Conservation (phyloP, 2,888 invertebrate species). For the Cataglyphis albicans region DNA sequence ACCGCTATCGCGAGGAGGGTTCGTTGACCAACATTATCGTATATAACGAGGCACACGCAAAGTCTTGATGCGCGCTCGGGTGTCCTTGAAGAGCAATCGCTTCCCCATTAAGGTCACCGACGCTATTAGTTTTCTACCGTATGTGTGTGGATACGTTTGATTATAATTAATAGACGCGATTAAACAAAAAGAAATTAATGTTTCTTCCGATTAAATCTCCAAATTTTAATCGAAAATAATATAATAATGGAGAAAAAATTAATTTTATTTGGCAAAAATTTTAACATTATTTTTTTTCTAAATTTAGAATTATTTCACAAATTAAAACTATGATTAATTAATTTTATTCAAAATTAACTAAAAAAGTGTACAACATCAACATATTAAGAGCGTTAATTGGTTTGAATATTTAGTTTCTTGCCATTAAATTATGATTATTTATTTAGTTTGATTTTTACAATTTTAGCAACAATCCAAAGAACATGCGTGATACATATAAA, state of each 20-base stretch:
- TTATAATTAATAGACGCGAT: slow-evolving; percentile 19
- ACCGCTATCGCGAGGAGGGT: slow-evolving; percentile 59
- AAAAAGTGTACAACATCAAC: neutral
- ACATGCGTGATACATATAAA: neutral
- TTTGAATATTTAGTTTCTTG: neutral
- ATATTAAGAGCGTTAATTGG: neutral
- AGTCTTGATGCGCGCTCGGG: slow-evolving; percentile 18
- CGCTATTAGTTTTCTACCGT: neutral
- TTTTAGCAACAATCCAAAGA: neutral
- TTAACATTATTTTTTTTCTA: neutral
- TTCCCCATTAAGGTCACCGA: slow-evolving; percentile 54
- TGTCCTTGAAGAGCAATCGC: slow-evolving; percentile 60
- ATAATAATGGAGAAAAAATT: neutral
- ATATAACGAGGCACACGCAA: slow-evolving; percentile 59
- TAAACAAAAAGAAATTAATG: slow-evolving; percentile 11
- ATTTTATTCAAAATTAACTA: neutral
- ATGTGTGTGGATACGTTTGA: neutral
- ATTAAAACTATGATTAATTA: neutral
- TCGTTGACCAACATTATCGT: slow-evolving; percentile 72
- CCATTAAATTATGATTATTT: neutral
- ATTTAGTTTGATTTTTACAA: neutral
- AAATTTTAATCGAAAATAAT: slow-evolving; percentile 21
- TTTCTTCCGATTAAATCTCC: neutral
- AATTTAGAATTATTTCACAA: slow-evolving; percentile 8
- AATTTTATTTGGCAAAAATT: neutral